Evolutionary conservation across 2,888 invertebrate species (phyloP).

Genomic region (Philereme transversata): DNA sequence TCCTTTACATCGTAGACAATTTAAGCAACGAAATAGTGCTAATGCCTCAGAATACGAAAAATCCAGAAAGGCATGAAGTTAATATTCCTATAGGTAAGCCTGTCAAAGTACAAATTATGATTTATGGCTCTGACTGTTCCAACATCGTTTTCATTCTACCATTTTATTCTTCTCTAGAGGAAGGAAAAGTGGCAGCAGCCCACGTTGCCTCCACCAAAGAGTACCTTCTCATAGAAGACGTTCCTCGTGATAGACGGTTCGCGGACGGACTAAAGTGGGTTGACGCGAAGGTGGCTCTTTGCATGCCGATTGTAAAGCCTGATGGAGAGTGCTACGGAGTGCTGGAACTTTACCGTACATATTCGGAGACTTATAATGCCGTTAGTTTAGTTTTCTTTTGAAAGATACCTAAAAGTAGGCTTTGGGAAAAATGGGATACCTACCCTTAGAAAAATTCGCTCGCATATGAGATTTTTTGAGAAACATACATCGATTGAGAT

Average conservation of each 20-base stretch:
- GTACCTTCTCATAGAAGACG: conserved; percentile 80
- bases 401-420: background rate
- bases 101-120: background rate
- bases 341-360: conserved; percentile 81
- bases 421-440: too few species aligned
- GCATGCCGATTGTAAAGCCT: conserved; percentile 84
- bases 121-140: background rate
- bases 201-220: conserved; percentile 84
- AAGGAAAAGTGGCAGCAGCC: conserved; percentile 81
- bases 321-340: conserved; percentile 85
- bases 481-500: too few species aligned
- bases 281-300: conserved; percentile 82
- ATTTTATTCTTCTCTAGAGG: conserved; percentile 44
- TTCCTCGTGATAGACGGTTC: conserved; percentile 82
- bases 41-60: conserved; percentile 73
- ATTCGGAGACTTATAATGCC: conserved; percentile 59
- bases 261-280: conserved; percentile 83
- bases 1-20: conserved; percentile 83
- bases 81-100: conserved; percentile 81
- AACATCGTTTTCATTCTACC: background rate
- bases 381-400: conserved; percentile 47
- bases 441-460: too few species aligned
- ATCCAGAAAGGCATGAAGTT: conserved; percentile 78
- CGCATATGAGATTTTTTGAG: too few species aligned
- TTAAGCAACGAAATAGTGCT: conserved; percentile 81